Conservation (phyloP, 2,113 vertebrate species). For the Hippotragus niger region DNA sequence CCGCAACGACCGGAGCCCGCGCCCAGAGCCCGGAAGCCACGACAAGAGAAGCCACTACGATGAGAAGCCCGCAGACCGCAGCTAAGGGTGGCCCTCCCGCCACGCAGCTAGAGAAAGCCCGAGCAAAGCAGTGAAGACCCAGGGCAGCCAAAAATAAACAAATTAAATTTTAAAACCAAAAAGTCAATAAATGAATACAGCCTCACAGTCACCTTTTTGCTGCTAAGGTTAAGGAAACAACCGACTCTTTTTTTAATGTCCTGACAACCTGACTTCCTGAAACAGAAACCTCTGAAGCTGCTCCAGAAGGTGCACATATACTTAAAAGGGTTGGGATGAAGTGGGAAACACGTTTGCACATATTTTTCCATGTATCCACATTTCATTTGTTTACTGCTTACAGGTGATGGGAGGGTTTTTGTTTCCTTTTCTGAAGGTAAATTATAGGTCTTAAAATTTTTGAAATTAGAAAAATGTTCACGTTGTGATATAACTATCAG, state of each 20-base stretch:
- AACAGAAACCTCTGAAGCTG: not conserved
- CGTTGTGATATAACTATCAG: not conserved
- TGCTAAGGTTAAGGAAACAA: not conserved
- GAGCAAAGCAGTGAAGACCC: accelerated
- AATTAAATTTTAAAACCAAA: not conserved
- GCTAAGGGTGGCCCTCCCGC: accelerated
- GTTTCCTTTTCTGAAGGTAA: not conserved
- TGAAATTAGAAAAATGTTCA: not conserved
- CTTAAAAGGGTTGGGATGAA: not conserved
- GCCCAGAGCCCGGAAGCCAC: accelerated
- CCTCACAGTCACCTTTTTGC: not conserved
- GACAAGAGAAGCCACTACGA: accelerated
- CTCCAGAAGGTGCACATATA: not conserved
- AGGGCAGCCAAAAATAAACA: not conserved
- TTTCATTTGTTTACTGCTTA: not conserved
- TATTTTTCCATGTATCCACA: not conserved
- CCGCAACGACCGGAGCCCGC: accelerated
- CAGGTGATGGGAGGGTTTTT: not conserved
- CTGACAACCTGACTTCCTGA: not conserved
- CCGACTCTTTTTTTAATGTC: not conserved
- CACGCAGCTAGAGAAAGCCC: not conserved
- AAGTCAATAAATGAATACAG: not conserved
- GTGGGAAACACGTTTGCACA: not conserved
- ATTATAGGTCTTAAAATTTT: not conserved
- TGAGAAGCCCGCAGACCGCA: accelerated